phyloP scores from a whole-genome alignment of 2,888 invertebrate genomes.

The Atethmia centrago region DNA sequence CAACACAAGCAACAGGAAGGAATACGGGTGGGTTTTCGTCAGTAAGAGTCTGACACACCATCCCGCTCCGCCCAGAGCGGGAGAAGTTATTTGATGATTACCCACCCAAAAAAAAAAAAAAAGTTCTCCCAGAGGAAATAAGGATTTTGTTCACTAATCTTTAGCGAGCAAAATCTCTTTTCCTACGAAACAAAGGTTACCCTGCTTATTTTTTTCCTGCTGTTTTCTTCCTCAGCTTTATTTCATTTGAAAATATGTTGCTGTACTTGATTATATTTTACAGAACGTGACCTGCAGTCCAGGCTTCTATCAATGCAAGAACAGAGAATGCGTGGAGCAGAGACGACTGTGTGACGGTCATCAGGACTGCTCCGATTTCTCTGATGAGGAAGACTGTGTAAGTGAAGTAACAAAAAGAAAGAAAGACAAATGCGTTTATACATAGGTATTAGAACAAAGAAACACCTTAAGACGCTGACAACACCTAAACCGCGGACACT shows the following conservation, averaged over 20 bases:
- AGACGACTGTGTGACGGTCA: not conserved
- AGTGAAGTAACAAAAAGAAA: not conserved
- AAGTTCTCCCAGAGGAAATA: not conserved
- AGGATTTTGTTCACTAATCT: not conserved
- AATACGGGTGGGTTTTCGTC: too few relatives aligned
- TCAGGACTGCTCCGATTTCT: not conserved
- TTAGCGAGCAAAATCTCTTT: not conserved
- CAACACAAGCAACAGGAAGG: too few relatives aligned
- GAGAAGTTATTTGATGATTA: too few relatives aligned
- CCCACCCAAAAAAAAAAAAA: too few relatives aligned
- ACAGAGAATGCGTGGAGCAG: not conserved
- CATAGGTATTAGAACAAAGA: not conserved
- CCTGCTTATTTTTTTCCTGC: not conserved
- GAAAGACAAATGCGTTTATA: not conserved
- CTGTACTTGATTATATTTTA: not conserved
- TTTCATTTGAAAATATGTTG: not conserved
- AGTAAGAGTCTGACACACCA: too few relatives aligned
- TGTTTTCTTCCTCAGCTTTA: not conserved
- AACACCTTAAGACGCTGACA: not conserved
- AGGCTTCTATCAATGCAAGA: not conserved
- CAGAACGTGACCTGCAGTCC: not conserved
- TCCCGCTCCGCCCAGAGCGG: too few relatives aligned
- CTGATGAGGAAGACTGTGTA: not conserved
- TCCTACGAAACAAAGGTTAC: not conserved
- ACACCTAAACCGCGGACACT: too few relatives aligned